Base-by-base conservation (phyloP, 2,113 vertebrate species). In the Diglossa brunneiventris region DNA sequence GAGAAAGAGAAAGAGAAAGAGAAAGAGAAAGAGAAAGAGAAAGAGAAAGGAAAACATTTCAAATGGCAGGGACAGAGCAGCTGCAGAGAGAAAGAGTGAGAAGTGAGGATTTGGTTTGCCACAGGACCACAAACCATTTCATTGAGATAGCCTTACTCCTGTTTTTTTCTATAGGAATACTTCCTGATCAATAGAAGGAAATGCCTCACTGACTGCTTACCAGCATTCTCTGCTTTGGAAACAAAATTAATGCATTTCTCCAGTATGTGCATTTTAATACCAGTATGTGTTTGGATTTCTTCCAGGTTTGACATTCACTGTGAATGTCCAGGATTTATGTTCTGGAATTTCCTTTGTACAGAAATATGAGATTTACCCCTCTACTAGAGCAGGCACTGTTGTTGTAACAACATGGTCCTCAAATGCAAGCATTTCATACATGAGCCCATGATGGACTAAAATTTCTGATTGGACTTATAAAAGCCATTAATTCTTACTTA, bases 301-400 rank as follows among this genome's bases (percentile, higher is more conserved):
- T 87, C 75, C 59, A 86, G 55, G n/a, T 86, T 81, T 92, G 56
- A 89, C 52, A 74, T 77, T 95, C 89, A 83, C 67, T 77, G 46
- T 83, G 67, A 90, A 91, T 88, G 91, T 93, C 63, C 82, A 85
- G 55, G 37, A 92, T 95, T 95, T 87, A 68, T 91, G 22, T 83
- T 87, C 63, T 79, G 50, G 52, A 92, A 76, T 94, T 95, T 86
- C 84, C 82, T 95, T 87, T 88, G 55, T 83, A 91, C 90, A 85
- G 52, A 28, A 56, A 42, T 67, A 44, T 79, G 37, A 85, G 83
- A 82, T 75, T 81, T 74, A 56, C 15, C 6, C 27, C 30, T 77
- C 24, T 37, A 35, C 17, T 21, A 83, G 27, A 80, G 46, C 30
- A 63, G 50, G 27, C 6, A 11, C 2, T 61, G 9, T 4, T 63